Base-by-base conservation (phyloP, 2,888 invertebrate genomes). In the Nomada lathburiana region DNA sequence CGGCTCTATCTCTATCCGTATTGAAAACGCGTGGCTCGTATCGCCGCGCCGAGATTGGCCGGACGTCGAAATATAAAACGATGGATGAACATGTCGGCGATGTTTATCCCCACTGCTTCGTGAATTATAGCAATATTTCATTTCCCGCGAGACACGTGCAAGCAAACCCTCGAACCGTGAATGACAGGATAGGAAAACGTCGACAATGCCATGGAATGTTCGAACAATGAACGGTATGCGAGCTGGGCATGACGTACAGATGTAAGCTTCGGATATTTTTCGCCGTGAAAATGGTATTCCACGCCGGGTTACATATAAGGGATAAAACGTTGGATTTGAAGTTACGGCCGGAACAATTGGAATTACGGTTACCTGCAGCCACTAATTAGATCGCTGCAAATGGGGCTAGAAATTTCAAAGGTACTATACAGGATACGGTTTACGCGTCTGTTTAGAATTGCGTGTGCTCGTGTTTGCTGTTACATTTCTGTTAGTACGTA, bases 1-100 rank as follows among this genome's bases (percentile, higher is more conserved):
- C 53, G 20, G 18, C 16, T 29, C 44, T 29, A 67, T 50, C 47
- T 44, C 57, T 29, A 20, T 52, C 2, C 26, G 26, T 50, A 65
- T 62, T 62, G 62, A 67, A 80, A 80, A 77, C 75, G 68, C 29
- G 53, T 68, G 76, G 62, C 36, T 42, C 52, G 53, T 16, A 18
- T 50, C 29, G 52, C n/a, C 26, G 18, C n/a, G 11, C 53, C 5
- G 57, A 68, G 52, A 77, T 62, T 74, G 23, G n/a, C 4, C 26
- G 11, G 11, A n/a, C 26, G 57, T 11, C 29, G 18, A 50, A 55
- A 29, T 47, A 42, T 53, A 44, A 55, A 76, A 64, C 50, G 62
- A 2, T 7, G 3, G 23, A 26, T 13, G n/a, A 55, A 55, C 20
- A 23, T 7, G 57, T 36, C n/a, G 23, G 42, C 55, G 20, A 18